Base-by-base conservation (phyloP, 2,888 invertebrate species). In the Ellobium chinense region DNA sequence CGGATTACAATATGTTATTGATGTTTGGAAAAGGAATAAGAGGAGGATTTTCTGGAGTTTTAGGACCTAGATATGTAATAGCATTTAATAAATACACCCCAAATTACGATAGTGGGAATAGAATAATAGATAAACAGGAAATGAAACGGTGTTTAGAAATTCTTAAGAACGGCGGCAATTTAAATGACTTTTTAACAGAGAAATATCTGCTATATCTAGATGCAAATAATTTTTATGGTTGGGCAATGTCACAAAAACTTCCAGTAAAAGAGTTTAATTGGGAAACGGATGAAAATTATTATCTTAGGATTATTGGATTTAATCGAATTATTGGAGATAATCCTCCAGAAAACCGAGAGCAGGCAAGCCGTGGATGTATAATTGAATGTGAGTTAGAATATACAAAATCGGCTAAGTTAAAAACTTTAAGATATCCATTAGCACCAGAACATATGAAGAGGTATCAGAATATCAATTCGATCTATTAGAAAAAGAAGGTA, bases 331-430 rank as follows among this genome's bases (percentile, higher is more conserved):
- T n/a, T n/a, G n/a, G 65, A 68, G 68, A 65, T 58, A 24, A 81
- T 73, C 58, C 77, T 58, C 56, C 56, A 81, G 65, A 73, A 73
- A 24, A 78, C 46, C 66, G 81, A 77, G 4, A 77, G 77, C 77
- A 60, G 46, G 46, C 46, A n/a, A n/a, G n/a, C n/a, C n/a, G 65
- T 69, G 78, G 78, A 0, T 65, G 65, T 73, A 69, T 37, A 37
- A 34, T 80, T 24, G 69, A 77, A 73, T 70, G 76, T 46, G 76
- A 74, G 34, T 73, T 82, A 73, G 74, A 82, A 68, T 83, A 80
- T 77, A 60, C 80, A 24, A 39, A 73, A 24, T 34, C 68, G 46
- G 56, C 68, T 27, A 69, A 81, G 72, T 34, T 27, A n/a, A 78
- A 78, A 65, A 78, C 78, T 29, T 39, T 27, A 24, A 78, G 75